phyloP scores from a whole-genome alignment of 2,888 invertebrate species.

The Cancer borealis region DNA sequence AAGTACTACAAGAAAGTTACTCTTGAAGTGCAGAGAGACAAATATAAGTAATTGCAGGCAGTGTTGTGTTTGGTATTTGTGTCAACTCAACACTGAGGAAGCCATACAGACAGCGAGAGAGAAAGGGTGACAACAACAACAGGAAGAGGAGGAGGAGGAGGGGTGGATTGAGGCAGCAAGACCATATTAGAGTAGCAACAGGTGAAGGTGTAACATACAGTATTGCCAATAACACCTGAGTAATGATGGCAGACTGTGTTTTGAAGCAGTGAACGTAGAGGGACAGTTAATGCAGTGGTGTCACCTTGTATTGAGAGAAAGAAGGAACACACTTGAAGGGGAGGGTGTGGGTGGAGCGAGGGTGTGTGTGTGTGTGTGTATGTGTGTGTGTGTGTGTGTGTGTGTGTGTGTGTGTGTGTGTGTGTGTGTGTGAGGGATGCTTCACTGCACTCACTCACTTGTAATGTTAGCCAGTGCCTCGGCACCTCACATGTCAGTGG shows the following conservation, averaged over 20 bases:
- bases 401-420: no score
- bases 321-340: not conserved
- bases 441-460: not conserved
- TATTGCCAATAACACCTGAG: conserved; percentile 15
- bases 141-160: not conserved
- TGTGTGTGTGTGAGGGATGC: not conserved
- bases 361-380: no score
- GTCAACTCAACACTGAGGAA: not conserved
- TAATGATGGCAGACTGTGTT: not conserved
- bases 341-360: not conserved
- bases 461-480: not conserved
- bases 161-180: not conserved
- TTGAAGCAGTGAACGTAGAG: not conserved
- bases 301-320: not conserved
- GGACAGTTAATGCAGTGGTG: not conserved
- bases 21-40: not conserved
- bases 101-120: not conserved
- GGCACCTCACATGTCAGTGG: not conserved
- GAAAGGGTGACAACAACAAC: not conserved
- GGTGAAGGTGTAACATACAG: not conserved
- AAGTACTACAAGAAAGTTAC: not conserved
- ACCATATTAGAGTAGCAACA: not conserved
- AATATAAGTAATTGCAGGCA: not conserved
- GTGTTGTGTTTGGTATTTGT: not conserved
- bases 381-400: no score